Evolutionary conservation across 2,888 invertebrate genomes (phyloP).

Genomic region (Xanthostigma xanthostigma): DNA sequence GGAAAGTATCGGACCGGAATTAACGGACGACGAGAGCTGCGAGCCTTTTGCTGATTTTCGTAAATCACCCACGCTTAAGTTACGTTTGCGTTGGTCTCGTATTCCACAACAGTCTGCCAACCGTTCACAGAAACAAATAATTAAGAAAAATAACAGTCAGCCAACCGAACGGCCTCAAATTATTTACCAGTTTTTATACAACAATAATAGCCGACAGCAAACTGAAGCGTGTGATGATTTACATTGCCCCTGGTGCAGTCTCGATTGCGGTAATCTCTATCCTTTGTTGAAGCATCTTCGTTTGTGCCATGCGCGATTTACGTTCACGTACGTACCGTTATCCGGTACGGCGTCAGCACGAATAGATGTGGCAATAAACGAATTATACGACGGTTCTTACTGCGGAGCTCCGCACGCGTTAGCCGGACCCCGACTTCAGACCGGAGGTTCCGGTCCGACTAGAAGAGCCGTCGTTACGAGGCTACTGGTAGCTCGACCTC

Average conservation of each 20-base stretch:
- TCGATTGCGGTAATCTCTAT: constrained; percentile 77
- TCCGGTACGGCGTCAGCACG: constrained; percentile 54
- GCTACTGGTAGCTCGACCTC: constrained; percentile 63
- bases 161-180: constrained; percentile 52
- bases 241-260: constrained; percentile 90
- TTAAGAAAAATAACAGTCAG: constrained; percentile 24
- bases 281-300: constrained; percentile 86
- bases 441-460: constrained; percentile 55
- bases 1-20: constrained; percentile 42
- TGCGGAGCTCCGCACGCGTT: constrained; percentile 85
- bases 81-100: constrained; percentile 71
- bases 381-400: constrained; percentile 89
- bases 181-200: constrained; percentile 91
- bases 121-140: not conserved
- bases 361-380: constrained; percentile 91
- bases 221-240: constrained; percentile 88
- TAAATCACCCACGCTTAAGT: constrained; percentile 61
- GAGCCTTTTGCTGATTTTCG: constrained; percentile 10
- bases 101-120: constrained; percentile 16
- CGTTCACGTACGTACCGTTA: constrained; percentile 79
- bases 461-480: constrained; percentile 62
- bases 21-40: constrained; percentile 25
- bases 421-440: constrained; percentile 56
- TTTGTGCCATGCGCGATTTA: constrained; percentile 83
- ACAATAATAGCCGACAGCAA: constrained; percentile 87